These are phyloP conservation scores for Megaceryle alcyon DNA, from an alignment of 2,797 vertebrate species.

Conservation along the genomic window DNA sequence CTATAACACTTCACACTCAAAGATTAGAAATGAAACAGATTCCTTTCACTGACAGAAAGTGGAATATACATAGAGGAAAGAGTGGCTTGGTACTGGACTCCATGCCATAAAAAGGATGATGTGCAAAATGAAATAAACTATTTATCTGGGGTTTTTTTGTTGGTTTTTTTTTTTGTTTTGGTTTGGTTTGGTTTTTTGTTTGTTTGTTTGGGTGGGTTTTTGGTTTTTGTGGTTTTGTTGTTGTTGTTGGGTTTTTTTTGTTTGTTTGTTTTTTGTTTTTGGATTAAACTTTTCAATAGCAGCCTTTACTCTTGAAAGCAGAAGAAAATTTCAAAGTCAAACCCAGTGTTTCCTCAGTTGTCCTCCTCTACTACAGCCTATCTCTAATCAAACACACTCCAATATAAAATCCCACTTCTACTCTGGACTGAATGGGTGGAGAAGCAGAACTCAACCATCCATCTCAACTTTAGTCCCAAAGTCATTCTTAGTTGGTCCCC, in stretches of 20 bases:
- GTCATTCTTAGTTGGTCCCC: neutral
- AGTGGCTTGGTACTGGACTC: neutral
- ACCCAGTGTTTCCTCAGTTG: neutral
- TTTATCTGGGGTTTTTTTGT: neutral
- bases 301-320: neutral
- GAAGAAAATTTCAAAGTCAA: neutral
- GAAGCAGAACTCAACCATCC: neutral
- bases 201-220: no score
- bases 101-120: neutral
- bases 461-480: neutral
- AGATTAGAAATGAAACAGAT: neutral
- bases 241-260: no score
- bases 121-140: neutral
- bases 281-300: neutral
- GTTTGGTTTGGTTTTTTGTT: neutral
- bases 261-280: neutral
- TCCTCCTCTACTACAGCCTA: neutral
- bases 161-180: no score
- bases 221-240: no score
- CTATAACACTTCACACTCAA: neutral
- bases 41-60: neutral
- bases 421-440: neutral
- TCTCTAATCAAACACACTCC: neutral
- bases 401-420: neutral
- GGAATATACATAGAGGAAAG: neutral